Conservation (phyloP, 2,797 vertebrate species). For the Sebastes taczanowskii region DNA sequence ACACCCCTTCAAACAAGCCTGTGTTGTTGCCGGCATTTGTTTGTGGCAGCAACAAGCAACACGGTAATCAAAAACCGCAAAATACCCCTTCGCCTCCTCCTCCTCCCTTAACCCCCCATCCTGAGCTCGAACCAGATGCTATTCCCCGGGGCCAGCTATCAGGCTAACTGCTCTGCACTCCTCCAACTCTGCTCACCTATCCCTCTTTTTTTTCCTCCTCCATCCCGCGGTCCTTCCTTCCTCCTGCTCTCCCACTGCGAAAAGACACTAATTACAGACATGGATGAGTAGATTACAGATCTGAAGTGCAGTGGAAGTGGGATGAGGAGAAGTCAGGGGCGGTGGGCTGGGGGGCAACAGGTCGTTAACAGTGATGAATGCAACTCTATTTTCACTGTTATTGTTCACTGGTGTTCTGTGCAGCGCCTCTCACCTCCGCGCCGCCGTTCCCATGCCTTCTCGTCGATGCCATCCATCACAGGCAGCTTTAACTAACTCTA, state of each 20-base stretch:
- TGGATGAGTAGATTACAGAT: slow-evolving; percentile 80
- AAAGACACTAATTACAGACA: slow-evolving; percentile 82
- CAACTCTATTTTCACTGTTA: slow-evolving; percentile 78
- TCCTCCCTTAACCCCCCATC: slow-evolving; percentile 33
- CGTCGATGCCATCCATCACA: slow-evolving; percentile 68
- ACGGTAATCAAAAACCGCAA: slow-evolving; percentile 57
- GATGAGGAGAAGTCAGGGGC: slow-evolving; percentile 62
- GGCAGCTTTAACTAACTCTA: slow-evolving; percentile 68
- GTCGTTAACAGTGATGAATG: slow-evolving; percentile 82
- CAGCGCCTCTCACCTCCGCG: slow-evolving; percentile 47
- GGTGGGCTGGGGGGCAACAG: slow-evolving; percentile 67
- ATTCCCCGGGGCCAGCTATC: slow-evolving; percentile 65
- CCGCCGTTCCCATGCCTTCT: slow-evolving; percentile 49
- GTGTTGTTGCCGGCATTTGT: slow-evolving; percentile 53
- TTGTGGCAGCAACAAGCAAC: slow-evolving; percentile 54
- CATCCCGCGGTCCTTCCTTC: slow-evolving; percentile 65
- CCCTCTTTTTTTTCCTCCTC: slow-evolving; percentile 33
- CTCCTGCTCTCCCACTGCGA: slow-evolving; percentile 78
- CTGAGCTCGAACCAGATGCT: slow-evolving; percentile 72
- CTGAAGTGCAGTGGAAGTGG: slow-evolving; percentile 69
- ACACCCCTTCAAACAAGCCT: slow-evolving; percentile 51
- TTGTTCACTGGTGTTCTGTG: slow-evolving; percentile 64
- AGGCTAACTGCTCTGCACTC: slow-evolving; percentile 59
- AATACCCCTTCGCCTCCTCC: slow-evolving; percentile 36
- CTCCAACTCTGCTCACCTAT: slow-evolving; percentile 62